Evolutionary conservation across 2,113 vertebrate species (phyloP), one percentile per base, ranked within the genome.

Genomic region (Microcebus murinus): DNA sequence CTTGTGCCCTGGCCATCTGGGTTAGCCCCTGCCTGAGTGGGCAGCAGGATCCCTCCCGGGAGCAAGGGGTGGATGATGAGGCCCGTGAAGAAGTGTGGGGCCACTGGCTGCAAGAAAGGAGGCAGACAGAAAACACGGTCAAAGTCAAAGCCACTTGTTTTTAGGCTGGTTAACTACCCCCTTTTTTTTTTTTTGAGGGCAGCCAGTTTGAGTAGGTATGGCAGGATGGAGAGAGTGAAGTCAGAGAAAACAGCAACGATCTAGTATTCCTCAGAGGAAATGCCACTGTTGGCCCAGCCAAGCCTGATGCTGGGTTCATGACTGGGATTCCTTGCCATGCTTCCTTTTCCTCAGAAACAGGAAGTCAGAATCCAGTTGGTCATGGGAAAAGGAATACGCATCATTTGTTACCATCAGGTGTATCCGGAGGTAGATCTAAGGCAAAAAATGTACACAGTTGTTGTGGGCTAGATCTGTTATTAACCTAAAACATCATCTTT

Each of bases 11-110:
- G 80, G 4, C 52, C 9, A 3, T 87, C 97, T 25, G 76, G 94
- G 20, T 39, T 65, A 36, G 50, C 39, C 1, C 0, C 74, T 27
- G 0, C 3, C 48, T 95, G 87, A 81, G 42, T 7, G 45, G 67
- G 45, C 50, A 96, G 86, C 48, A 91, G 85, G 31, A 84, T 57
- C 71, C 29, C 31, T 82, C 96, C 96, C 1, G 65, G 34, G n/a
- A 85, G 2, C 48, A 98, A 63, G 25, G 96, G 87, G 27, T 98
- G 97, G 71, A 98, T 59, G 90, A 98, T 5, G 31, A 87, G 61
- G 42, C 88, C 91, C 23, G 91, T 21, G 77, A 98, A 80, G 34
- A 97, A 83, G 59, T 95, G 88, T 12, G 96, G 85, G 85, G 77
- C 23, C 8, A 90, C 7, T 42, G 97, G 87, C 94, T 96, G 17